Evolutionary conservation across 2,797 vertebrate species (phyloP).

Genomic region (Falco naumanni): DNA sequence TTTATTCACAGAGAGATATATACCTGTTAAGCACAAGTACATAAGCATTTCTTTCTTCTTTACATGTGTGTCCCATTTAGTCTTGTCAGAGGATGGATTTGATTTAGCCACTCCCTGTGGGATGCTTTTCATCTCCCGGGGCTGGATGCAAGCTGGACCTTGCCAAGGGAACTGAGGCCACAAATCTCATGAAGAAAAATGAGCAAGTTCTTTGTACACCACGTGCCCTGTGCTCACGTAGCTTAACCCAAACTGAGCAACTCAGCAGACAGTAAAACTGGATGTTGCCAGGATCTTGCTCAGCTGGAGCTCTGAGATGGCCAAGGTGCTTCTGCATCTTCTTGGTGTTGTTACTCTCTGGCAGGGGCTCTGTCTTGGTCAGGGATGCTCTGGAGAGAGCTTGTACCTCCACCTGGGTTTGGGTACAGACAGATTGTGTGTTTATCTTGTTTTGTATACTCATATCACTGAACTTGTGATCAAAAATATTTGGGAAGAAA

Average conservation of each 20-base stretch:
- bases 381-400: not conserved
- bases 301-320: not conserved
- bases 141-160: not conserved
- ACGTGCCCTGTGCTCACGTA: not conserved
- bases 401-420: not conserved
- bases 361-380: not conserved
- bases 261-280: not conserved
- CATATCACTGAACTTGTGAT: not conserved
- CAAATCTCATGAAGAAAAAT: not conserved
- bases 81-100: not conserved
- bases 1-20: not conserved
- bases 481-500: not conserved
- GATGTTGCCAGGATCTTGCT: not conserved
- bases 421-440: not conserved
- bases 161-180: not conserved
- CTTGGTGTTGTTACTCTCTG: not conserved
- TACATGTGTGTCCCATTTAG: not conserved
- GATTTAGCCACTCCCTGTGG: not conserved
- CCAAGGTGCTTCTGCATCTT: not conserved
- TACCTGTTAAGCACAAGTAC: not conserved
- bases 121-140: not conserved
- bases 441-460: not conserved
- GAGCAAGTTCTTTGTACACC: not conserved
- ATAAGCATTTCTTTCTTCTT: not conserved
- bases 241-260: constrained; percentile 20